Evolutionary conservation across 2,888 invertebrate genomes (phyloP).

Genomic region (Sesia apiformis): DNA sequence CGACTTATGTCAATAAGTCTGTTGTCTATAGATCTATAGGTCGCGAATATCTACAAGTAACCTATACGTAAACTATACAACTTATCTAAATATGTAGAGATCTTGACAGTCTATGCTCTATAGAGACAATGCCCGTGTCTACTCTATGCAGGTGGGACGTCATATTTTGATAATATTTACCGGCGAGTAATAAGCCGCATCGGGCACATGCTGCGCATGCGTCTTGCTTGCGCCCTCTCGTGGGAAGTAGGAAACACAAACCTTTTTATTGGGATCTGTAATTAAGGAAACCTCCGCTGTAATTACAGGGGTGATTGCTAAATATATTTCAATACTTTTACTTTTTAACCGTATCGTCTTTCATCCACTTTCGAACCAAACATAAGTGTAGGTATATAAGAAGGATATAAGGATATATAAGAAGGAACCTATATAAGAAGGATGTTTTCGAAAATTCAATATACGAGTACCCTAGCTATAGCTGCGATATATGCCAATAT

Average conservation of each 20-base stretch:
- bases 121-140: neutral
- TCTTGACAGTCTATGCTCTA: no score
- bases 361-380: constrained; percentile 24
- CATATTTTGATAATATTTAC: constrained; percentile 51
- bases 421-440: no score
- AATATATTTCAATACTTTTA: constrained; percentile 64
- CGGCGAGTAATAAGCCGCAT: constrained; percentile 57
- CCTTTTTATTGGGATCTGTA: constrained; percentile 65
- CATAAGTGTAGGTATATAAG: neutral
- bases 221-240: constrained; percentile 34
- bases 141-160: constrained; percentile 15
- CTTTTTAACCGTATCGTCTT: constrained; percentile 41
- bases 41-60: no score
- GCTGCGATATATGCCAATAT: no score
- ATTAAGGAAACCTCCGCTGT: constrained; percentile 66
- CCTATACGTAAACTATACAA: no score
- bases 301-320: constrained; percentile 72
- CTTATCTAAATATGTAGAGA: no score
- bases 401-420: no score
- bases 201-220: constrained; percentile 55
- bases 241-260: constrained; percentile 68
- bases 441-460: no score
- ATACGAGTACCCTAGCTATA: no score
- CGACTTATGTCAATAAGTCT: no score
- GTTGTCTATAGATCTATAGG: no score